Base-by-base conservation (phyloP, 2,888 invertebrate genomes). In the Polietes domitor region DNA sequence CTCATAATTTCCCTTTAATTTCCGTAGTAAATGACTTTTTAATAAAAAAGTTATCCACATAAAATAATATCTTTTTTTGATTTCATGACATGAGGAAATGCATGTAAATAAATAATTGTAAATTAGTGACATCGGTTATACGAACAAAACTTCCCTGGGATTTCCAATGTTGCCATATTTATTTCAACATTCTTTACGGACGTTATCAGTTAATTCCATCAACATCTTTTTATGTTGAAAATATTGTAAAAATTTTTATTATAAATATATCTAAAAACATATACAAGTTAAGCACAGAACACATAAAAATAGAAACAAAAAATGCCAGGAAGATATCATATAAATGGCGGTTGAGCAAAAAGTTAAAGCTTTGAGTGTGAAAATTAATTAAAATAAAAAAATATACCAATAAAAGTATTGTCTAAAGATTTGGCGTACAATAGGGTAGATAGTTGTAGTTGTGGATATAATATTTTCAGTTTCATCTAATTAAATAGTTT, bases 391-490 rank as follows among this genome's bases (percentile, higher is more conserved):
- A 37, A 37, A 32, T 7, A 32, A 32, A 37, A 50, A 76, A 28
- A n/a, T 47, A 47, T 58, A 10, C 26, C 5, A 58, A 74, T 37
- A 73, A 73, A 68, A 73, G 58, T 76, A 63, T 71, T 71, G 41
- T 81, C 72, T 65, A 61, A 72, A 41, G 68, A 70, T 78, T 81
- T 78, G 73, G 80, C 74, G 28, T 80, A 75, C 58, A 75, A n/a
- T 75, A 37, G 37, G 12, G 37, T 37, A 5, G 32, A 73, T 0
- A 81, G 61, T 68, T 70, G 47, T 15, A n/a, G 1, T 47, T 47
- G 47, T 68, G 32, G 6, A 43, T 73, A 61, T 55, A 74, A 55
- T 77, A 43, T 26, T n/a, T n/a, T n/a, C n/a, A 58, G 58, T 73
- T 19, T 61, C 55, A 43, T 58, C 55, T 28, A 58, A 65, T 47